A percentile compares a stretch with the other conserved stretches of the same genome.
Conservation (phyloP, 2,113 vertebrate species). For the Odocoileus hemionus region DNA sequence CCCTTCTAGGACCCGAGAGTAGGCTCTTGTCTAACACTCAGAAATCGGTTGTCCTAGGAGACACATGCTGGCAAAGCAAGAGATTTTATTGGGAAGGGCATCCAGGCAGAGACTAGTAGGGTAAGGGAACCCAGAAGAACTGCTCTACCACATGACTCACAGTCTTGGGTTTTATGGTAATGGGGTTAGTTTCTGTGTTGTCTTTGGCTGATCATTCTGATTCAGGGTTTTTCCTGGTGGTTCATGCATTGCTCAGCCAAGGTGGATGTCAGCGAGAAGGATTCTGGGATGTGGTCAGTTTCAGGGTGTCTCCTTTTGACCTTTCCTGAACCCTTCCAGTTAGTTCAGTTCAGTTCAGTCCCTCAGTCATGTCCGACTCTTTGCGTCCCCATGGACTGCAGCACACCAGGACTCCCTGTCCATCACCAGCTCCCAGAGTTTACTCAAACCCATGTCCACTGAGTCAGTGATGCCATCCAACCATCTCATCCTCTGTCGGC, state of each 20-base stretch:
- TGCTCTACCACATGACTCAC: neutral
- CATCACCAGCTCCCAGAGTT: neutral
- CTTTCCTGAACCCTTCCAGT: neutral
- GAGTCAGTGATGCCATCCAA: neutral
- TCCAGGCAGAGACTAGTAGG: fast-evolving
- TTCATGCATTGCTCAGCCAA: neutral
- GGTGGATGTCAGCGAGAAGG: neutral
- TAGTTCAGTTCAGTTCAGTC: neutral
- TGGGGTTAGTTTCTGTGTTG: neutral
- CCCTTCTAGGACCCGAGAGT: neutral
- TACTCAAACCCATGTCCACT: neutral
- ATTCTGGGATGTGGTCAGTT: neutral
- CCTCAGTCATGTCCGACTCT: fast-evolving
- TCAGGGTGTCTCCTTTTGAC: neutral
- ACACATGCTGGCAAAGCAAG: neutral
- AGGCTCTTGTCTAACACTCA: neutral
- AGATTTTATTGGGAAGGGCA: neutral
- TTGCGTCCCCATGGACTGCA: fast-evolving
- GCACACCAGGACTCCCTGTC: neutral
- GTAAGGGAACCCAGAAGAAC: neutral
- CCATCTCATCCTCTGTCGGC: neutral
- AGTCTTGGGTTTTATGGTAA: neutral
- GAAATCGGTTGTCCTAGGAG: neutral
- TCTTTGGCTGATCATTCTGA: neutral
- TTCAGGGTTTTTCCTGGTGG: neutral